These are phyloP conservation scores for Eilema sororculum DNA, from an alignment of 2,888 invertebrate genomes.

Conservation along the genomic window DNA sequence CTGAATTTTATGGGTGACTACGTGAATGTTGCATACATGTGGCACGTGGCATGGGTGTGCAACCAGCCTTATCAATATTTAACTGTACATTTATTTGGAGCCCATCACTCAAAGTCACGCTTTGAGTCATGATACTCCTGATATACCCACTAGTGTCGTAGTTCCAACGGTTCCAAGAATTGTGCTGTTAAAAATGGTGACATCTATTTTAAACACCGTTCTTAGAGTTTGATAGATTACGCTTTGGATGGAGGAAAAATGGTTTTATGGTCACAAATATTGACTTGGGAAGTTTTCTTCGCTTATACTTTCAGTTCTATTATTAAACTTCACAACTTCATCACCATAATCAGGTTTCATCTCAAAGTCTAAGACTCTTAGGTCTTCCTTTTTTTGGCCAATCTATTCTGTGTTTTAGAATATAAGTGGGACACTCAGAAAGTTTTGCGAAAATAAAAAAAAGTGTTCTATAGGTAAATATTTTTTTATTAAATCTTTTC, in stretches of 20 bases:
- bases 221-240: conserved; percentile 6
- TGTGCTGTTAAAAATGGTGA: background rate
- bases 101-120: conserved; percentile 5
- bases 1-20: too few relatives aligned
- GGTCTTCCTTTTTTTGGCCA: too few relatives aligned
- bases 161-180: conserved; percentile 6
- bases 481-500: too few relatives aligned
- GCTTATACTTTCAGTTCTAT: background rate
- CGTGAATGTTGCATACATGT: too few relatives aligned
- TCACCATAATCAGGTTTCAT: too few relatives aligned
- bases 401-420: too few relatives aligned
- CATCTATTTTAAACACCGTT: conserved; percentile 6
- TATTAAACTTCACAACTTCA: too few relatives aligned
- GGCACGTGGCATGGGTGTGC: background rate
- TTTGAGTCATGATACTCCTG: conserved; percentile 42
- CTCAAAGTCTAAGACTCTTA: too few relatives aligned
- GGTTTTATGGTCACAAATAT: conserved; percentile 1
- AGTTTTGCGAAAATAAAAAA: too few relatives aligned
- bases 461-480: too few relatives aligned
- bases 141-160: background rate
- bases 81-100: conserved; percentile 8
- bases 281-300: background rate
- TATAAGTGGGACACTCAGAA: too few relatives aligned
- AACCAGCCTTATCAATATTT: conserved; percentile 3
- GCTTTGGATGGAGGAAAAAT: background rate